Evolutionary conservation across 2,888 invertebrate species (phyloP).

Genomic region (Uropetala carovei): DNA sequence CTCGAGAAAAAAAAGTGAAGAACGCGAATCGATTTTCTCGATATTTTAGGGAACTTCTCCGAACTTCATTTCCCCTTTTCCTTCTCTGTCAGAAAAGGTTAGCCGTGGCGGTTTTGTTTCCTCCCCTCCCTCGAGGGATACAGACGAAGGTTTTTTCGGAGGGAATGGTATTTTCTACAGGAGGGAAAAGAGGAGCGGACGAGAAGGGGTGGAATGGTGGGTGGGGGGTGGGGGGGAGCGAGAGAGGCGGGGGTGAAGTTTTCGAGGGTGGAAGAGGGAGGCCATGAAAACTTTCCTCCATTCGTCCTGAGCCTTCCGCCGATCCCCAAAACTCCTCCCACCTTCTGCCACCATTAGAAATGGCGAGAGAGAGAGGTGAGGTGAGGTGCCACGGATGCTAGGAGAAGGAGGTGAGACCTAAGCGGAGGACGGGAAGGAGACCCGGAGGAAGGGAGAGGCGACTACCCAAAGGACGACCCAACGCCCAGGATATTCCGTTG

Average conservation of each 20-base stretch:
- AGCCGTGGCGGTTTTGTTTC: too few species aligned
- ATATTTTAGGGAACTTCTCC: too few species aligned
- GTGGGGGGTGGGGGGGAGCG: not conserved
- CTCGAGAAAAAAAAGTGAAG: too few species aligned
- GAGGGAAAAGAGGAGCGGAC: not conserved
- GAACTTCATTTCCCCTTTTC: too few species aligned
- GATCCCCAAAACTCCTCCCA: slow-evolving; percentile 61
- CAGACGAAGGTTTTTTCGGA: too few species aligned
- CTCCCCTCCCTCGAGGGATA: too few species aligned
- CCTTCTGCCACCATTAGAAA: slow-evolving; percentile 46
- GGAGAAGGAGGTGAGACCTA: not conserved
- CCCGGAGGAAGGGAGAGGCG: not conserved
- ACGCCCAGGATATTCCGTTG: not conserved
- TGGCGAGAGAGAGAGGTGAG: not conserved
- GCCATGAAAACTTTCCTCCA: slow-evolving; percentile 59
- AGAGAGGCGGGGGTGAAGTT: not conserved
- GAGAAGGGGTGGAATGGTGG: not conserved
- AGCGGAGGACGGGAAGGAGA: not conserved
- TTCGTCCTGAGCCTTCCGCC: slow-evolving; percentile 63
- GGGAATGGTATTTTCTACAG: not conserved
- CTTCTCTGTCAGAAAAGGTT: too few species aligned
- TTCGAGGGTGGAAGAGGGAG: not conserved
- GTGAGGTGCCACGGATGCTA: not conserved
- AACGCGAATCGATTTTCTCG: too few species aligned
- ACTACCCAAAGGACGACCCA: not conserved